Conservation (phyloP, 92 coral and sea anemone genomes). For the Scolanthus callimorphus region DNA sequence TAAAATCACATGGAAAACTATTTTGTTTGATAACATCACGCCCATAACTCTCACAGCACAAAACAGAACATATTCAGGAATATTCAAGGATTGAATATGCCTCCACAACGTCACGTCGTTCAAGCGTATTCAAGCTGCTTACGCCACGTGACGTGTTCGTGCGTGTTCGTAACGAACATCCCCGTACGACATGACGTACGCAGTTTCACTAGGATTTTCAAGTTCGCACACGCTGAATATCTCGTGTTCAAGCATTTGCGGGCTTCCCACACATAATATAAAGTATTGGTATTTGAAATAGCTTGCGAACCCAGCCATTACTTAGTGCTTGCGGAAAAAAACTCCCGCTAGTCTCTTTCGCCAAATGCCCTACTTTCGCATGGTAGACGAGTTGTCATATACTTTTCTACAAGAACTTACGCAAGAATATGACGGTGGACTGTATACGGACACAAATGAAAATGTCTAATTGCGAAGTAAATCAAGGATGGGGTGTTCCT, state of each 20-base stretch:
- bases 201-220: not conserved
- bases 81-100: not conserved
- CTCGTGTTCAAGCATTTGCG: not conserved
- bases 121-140: not conserved
- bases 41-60: not conserved
- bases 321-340: too few species aligned
- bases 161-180: not conserved
- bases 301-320: not conserved
- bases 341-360: too few species aligned
- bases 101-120: not conserved
- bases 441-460: too few species aligned
- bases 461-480: too few species aligned
- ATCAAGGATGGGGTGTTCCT: too few species aligned
- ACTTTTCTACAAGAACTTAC: too few species aligned
- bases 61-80: not conserved
- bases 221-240: not conserved
- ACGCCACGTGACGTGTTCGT: not conserved
- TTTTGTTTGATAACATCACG: too few species aligned
- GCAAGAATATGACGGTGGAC: too few species aligned
- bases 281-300: too few species aligned
- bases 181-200: not conserved
- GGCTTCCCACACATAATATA: too few species aligned
- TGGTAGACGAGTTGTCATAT: too few species aligned
- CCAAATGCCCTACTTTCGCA: too few species aligned
- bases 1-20: conserved; percentile 32